Base-by-base conservation (phyloP, 2,113 vertebrate species). In the Rhinopomastus cyanomelas region DNA sequence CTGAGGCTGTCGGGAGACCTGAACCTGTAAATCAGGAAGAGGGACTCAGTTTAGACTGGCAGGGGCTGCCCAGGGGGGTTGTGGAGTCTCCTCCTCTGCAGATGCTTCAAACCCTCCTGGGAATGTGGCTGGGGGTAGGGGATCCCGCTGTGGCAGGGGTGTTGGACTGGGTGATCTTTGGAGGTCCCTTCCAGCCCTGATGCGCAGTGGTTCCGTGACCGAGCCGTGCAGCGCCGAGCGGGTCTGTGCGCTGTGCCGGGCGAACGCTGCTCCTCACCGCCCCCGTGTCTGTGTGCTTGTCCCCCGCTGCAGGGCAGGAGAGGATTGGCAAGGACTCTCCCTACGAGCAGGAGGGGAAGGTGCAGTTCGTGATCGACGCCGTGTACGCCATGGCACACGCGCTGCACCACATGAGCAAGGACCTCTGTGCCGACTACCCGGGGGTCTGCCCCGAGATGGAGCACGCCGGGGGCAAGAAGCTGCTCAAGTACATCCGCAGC, bases 281-380 rank as follows among this genome's bases (percentile, higher is more conserved):
- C 68, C 56, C 6, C 21, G 3, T 6, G 51, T 29, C 17, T 81
- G n/a, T 87, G 81, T 67, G 59, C 90, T 62, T 37, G 88, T 15
- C 39, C 39, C 15, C 15, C 55, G 42, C 49, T 86, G 83, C 97
- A 99, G 99, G 99, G 60, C 98, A 98, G 97, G 99, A 99, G 95
- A 97, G 99, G 8, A 99, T 99, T 69, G 98, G 98, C 48, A 97
- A 97, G 37, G 98, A 99, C 85, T 99, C 98, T 6, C 98, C 95
- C 87, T 99, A 99, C 39, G 98, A 99, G 95, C 99, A 99, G 97
- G 99, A 99, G 87, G 99, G 98, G 6, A 99, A 99, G 96, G 99
- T 99, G 23, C 99, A 99, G 97, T 99, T 99, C 5, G 99, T 99
- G 86, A 99, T 99, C 9, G 99, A 99, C 0, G 98, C 99, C 0